Base-by-base conservation (phyloP, 2,797 vertebrate species). In the Melanotaenia boesemani region DNA sequence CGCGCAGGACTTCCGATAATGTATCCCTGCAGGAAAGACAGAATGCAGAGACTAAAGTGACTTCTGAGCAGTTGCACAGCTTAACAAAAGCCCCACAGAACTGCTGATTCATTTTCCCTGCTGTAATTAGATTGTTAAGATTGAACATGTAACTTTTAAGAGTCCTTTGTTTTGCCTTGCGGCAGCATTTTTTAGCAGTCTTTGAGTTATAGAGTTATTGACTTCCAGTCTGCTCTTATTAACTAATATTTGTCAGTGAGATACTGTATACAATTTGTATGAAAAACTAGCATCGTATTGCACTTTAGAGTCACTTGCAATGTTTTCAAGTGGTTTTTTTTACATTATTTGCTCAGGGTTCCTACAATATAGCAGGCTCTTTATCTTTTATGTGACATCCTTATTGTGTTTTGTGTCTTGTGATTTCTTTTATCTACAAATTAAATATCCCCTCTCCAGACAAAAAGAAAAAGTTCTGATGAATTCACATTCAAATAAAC, bases 1-100 rank as follows among this genome's bases (percentile, higher is more conserved):
- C 0, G 98, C 98, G 1, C 98, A 99, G 0, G 98, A 98, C 89
- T 99, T 99, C 78, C 98, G 95, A 86, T 99, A 98, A 93, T 98
- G 95, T 70, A 96, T 94, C 20, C 98, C 98, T 99, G 74, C 50
- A 28, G 16, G 22, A 58, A 16, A 52, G 2, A 39, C 18, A 18
- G 18, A 20, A 50, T 44, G 16, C 16, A n/a, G 7, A 13, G 56
- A 37, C 8, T 15, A 46, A 4, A 26, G 57, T 16, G 20, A 48
- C 34, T 20, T 50, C n/a, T 70, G 41, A 26, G 32, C 20, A 10
- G 28, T 57, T 28, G 34, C 37, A 20, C 7, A 30, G 24, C 18
- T n/a, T n/a, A 39, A 52, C 54, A 55, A n/a, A 41, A 63, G 16
- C 26, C 41, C 26, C 39, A 57, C 22, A 70, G 8, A 22, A 28